These are phyloP conservation scores for Charanyca ferruginea DNA, from an alignment of 2,888 invertebrate genomes.

Conservation along the genomic window DNA sequence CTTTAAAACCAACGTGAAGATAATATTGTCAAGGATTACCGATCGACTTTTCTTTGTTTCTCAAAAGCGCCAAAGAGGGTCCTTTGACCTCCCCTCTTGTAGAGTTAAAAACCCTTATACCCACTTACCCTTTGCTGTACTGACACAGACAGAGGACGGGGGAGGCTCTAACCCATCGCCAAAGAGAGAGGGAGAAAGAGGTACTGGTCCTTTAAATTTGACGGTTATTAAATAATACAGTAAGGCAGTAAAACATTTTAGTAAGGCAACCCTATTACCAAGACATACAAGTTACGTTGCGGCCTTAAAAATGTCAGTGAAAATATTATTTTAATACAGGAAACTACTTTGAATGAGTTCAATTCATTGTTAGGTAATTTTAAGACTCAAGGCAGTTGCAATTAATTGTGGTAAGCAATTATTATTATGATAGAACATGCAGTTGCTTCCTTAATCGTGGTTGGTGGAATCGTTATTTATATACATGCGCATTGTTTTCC, in stretches of 20 bases:
- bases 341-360: constrained; percentile 34
- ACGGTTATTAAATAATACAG: neutral
- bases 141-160: too few relatives aligned
- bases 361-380: constrained; percentile 41
- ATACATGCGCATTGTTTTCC: neutral
- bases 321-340: constrained; percentile 47
- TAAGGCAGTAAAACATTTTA: constrained; percentile 11
- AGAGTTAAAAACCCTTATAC: too few relatives aligned
- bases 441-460: constrained; percentile 21
- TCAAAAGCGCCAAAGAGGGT: too few relatives aligned
- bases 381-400: constrained; percentile 44
- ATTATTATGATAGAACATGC: constrained; percentile 12
- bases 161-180: too few relatives aligned
- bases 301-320: constrained; percentile 51
- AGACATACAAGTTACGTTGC: constrained; percentile 42
- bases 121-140: too few relatives aligned
- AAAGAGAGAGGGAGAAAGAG: too few relatives aligned
- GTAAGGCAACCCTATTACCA: constrained; percentile 41
- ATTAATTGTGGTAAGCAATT: constrained; percentile 30
- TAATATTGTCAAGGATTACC: neutral
- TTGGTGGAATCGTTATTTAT: neutral
- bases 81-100: too few relatives aligned
- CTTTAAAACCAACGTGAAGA: neutral
- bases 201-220: too few relatives aligned
- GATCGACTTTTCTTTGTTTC: neutral